phyloP scores from a whole-genome alignment of 2,888 invertebrate species.

The Steinernema hermaphroditum region DNA sequence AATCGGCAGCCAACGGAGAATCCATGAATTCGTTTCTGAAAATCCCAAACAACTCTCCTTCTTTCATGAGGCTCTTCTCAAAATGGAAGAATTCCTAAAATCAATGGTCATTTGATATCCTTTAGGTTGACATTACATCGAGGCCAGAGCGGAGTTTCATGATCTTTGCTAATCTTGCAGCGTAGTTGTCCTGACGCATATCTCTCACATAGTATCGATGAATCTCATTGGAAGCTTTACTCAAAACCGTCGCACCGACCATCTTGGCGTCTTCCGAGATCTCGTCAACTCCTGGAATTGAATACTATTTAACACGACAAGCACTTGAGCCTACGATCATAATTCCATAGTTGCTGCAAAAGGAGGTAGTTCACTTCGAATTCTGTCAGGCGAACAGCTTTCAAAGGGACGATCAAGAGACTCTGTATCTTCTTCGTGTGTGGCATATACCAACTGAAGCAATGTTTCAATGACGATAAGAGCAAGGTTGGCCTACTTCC shows the following conservation, averaged over 20 bases:
- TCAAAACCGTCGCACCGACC: neutral
- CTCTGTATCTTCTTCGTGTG: neutral
- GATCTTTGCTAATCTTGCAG: neutral
- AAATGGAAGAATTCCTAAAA: neutral
- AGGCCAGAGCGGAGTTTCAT: neutral
- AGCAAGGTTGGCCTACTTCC: neutral
- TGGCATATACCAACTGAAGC: neutral
- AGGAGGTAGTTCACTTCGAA: neutral
- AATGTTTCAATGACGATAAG: neutral
- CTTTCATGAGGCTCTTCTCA: neutral
- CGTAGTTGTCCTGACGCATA: neutral
- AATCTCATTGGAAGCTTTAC: neutral
- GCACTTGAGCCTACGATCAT: neutral
- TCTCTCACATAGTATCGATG: neutral
- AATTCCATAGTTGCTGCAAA: no score
- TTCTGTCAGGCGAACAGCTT: neutral
- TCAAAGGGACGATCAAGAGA: neutral
- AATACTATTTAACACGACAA: neutral
- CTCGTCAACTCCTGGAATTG: no score
- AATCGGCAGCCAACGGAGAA: neutral
- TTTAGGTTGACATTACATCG: neutral
- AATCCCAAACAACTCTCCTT: neutral
- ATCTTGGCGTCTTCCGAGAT: neutral
- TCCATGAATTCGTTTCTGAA: neutral
- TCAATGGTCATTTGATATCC: neutral